These are phyloP conservation scores for Zaprionus bogoriensis DNA, from an alignment of 2,888 invertebrate species.

Conservation along the genomic window DNA sequence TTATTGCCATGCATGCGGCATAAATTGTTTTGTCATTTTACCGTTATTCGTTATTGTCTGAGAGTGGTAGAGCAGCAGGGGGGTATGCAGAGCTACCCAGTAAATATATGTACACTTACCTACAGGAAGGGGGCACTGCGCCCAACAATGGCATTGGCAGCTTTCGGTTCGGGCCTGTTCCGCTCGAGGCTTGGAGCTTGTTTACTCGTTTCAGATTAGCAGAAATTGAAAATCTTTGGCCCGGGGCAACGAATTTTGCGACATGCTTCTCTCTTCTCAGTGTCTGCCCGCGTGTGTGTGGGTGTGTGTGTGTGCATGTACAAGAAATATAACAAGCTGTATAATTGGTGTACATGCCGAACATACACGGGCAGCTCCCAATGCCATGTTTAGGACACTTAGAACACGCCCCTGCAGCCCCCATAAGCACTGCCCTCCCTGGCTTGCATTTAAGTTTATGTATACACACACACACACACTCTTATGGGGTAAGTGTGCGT, in stretches of 20 bases:
- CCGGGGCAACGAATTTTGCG: conserved; percentile 51
- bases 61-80: not conserved
- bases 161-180: conserved; percentile 44
- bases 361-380: conserved; percentile 31
- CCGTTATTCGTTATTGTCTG: conserved; percentile 29
- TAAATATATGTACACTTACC: not conserved
- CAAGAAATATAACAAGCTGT: conserved; percentile 62
- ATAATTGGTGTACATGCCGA: conserved; percentile 71
- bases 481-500: not conserved
- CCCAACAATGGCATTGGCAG: conserved; percentile 54
- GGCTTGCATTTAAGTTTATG: not conserved
- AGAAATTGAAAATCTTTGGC: conserved; percentile 77
- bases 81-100: not conserved
- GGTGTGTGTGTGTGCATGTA: conserved; percentile 21
- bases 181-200: conserved; percentile 57
- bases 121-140: not conserved
- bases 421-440: not conserved
- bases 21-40: conserved; percentile 77
- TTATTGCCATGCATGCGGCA: conserved; percentile 76
- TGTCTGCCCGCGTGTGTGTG: conserved; percentile 18
- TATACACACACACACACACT: not conserved
- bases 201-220: conserved; percentile 76
- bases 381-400: conserved; percentile 16
- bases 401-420: not conserved
- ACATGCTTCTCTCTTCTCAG: conserved; percentile 41